Base-by-base conservation (phyloP, 2,113 vertebrate genomes). In the Albula glossodonta region DNA sequence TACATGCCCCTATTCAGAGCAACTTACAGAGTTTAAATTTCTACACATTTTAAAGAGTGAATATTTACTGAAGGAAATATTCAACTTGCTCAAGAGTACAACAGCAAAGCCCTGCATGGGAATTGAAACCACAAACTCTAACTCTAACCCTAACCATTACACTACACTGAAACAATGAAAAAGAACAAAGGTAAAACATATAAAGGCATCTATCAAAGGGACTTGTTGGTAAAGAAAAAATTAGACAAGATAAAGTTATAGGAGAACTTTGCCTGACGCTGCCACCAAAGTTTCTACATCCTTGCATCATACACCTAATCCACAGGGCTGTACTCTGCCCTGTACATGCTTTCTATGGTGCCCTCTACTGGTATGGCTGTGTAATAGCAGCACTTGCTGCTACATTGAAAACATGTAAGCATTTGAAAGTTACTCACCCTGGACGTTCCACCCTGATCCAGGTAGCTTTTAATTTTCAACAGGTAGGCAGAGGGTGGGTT, bases 401-500 rank as follows among this genome's bases (percentile, higher is more conserved):
- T 41, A 19, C 81, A 6, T n/a, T 57, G 66, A 31, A 2, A 22
- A 60, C n/a, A 57, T 15, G 52, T 48, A 50, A 48, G 51, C 6
- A 19, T 50, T 9, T 49, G 52, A 13, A 41, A 41, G 15, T 41
- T 4, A 91, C 97, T 98, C 96, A 98, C 98, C 84, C 96, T 94
- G 92, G 96, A 92, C 53, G 96, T 95, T 0, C 96, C 97, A 0
- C 97, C 97, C 0, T 96, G 96, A 82, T 98, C 97, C 91, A 98
- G 85, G 87, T 94, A 95, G 90, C 95, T 95, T 93, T 90, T 97
- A 91, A 99, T 94, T 92, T 99, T 99, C 91, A 97, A 96, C 93
- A 98, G 94, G 89, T 99, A 99, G 12, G 97, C 94, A 0, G 96
- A 95, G 0, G 98, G 98, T 0, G 98, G 98, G 88, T 97, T 98